Evolutionary conservation across 2,797 vertebrate species (phyloP).

Genomic region (Poecilia picta): DNA sequence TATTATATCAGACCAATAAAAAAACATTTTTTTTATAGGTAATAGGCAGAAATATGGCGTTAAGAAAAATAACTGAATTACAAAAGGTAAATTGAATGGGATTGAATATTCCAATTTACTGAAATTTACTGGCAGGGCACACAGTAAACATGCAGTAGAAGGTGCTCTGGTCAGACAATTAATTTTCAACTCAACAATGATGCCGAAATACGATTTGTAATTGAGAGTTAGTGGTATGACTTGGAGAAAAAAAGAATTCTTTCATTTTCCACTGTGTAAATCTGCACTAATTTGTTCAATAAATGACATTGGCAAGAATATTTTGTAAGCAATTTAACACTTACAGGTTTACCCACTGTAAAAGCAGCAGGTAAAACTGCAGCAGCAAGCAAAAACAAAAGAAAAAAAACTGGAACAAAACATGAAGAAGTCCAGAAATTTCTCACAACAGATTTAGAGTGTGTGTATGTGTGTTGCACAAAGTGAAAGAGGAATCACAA

Average conservation of each 20-base stretch:
- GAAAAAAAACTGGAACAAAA: background rate
- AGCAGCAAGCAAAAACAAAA: conserved; percentile 12
- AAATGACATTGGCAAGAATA: background rate
- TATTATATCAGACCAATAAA: background rate
- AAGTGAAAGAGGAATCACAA: conserved; percentile 42
- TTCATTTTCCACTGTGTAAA: background rate
- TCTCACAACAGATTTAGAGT: conserved; percentile 27
- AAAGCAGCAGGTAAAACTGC: conserved; percentile 16
- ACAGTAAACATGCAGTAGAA: background rate
- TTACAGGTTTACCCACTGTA: conserved; percentile 4
- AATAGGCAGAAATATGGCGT: background rate
- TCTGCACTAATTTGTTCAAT: background rate
- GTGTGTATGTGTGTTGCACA: conserved; percentile 33
- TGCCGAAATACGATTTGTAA: background rate
- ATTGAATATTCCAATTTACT: background rate
- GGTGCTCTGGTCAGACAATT: background rate
- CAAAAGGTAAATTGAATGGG: background rate
- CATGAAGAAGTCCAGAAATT: conserved; percentile 43
- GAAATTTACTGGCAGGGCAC: background rate
- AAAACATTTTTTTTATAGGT: no score
- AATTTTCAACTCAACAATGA: background rate
- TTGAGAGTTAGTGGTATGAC: background rate
- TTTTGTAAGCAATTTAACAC: background rate
- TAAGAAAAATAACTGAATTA: background rate
- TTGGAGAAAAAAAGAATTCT: background rate